A percentile compares a stretch with the other conserved stretches of the same genome.
These are phyloP conservation scores for Psittacara wagleri DNA, from an alignment of 2,113 vertebrate genomes.

Conservation along the genomic window DNA sequence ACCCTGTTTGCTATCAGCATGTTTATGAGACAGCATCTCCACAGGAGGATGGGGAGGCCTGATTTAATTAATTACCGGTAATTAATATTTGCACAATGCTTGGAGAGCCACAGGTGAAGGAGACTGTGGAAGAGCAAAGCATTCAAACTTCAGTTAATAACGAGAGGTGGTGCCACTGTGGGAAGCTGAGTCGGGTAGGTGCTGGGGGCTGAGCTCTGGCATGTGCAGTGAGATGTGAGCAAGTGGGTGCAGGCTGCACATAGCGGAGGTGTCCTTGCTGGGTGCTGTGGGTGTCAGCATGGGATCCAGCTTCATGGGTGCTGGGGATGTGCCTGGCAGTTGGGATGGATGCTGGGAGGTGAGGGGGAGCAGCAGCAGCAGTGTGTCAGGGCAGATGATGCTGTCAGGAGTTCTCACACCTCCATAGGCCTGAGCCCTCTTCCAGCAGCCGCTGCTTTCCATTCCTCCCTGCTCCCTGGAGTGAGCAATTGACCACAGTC, in stretches of 20 bases:
- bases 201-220: background rate
- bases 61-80: conserved; percentile 53
- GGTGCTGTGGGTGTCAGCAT: background rate
- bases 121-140: background rate
- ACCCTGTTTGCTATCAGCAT: background rate
- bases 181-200: background rate
- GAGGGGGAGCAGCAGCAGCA: background rate
- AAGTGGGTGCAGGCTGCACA: background rate
- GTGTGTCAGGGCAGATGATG: background rate
- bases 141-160: background rate
- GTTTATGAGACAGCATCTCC: conserved; percentile 1
- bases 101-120: conserved; percentile 34
- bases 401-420: background rate
- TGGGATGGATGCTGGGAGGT: background rate
- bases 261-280: rapidly evolving
- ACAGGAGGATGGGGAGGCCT: background rate
- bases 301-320: background rate
- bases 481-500: background rate
- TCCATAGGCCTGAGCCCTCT: background rate
- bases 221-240: background rate
- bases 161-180: rapidly evolving
- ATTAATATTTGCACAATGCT: conserved; percentile 55
- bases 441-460: background rate
- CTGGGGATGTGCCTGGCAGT: rapidly evolving
- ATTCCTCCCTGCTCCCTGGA: background rate